These are phyloP conservation scores for Acholoe squamosa DNA, from an alignment of 2,888 invertebrate genomes.

Conservation along the genomic window DNA sequence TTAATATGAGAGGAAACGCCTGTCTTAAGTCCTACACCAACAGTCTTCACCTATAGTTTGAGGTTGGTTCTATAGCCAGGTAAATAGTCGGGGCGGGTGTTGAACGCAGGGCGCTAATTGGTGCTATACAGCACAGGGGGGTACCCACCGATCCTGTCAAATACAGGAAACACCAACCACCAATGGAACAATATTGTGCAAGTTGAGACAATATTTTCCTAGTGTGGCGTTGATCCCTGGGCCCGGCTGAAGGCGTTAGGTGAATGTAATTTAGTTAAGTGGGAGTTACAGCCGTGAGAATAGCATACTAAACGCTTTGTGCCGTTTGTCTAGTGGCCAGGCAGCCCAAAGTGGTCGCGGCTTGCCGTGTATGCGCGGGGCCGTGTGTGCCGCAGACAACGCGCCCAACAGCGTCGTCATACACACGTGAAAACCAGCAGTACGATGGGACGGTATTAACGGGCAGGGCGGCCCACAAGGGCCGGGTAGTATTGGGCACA, in stretches of 20 bases:
- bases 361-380: background rate
- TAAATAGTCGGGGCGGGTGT: background rate
- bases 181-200: constrained; percentile 51
- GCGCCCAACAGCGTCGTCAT: background rate
- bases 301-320: constrained; percentile 55
- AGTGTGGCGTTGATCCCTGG: background rate
- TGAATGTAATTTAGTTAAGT: constrained; percentile 52
- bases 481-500: background rate
- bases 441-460: background rate
- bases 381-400: background rate
- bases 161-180: constrained; percentile 54
- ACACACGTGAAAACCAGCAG: background rate
- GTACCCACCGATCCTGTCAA: constrained; percentile 9
- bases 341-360: background rate
- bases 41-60: background rate
- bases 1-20: constrained; percentile 9
- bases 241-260: constrained; percentile 8
- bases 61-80: background rate
- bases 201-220: constrained; percentile 36
- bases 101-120: background rate
- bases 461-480: background rate
- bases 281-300: constrained; percentile 40
- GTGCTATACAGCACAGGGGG: background rate
- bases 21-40: background rate
- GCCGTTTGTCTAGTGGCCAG: constrained; percentile 30